phyloP scores from a whole-genome alignment of 2,797 vertebrate species.

The Alcedo quadribrachys region DNA sequence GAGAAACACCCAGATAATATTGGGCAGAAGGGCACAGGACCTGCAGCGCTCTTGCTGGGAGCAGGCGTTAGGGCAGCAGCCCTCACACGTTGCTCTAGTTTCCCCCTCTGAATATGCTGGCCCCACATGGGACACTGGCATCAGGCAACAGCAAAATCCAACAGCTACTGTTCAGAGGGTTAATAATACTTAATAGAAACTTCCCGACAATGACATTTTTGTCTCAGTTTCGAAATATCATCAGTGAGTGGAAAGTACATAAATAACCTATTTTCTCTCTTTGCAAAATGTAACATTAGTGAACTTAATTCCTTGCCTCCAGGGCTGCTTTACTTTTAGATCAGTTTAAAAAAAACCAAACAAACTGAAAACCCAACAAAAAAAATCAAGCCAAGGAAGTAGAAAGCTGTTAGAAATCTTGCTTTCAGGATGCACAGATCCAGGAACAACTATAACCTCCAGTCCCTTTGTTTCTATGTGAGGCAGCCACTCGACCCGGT shows the following conservation, averaged over 20 bases:
- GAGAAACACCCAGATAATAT: neutral
- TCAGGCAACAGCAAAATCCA: neutral
- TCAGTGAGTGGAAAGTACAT: neutral
- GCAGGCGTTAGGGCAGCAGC: neutral
- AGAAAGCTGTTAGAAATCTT: neutral
- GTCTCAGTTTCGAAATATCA: neutral
- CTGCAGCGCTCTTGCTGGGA: rapidly evolving
- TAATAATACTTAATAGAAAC: neutral
- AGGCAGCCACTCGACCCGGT: neutral
- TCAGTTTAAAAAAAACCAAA: neutral
- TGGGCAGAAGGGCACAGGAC: neutral
- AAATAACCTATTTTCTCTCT: slow-evolving; percentile 27
- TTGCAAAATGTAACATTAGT: neutral
- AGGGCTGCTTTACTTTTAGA: neutral
- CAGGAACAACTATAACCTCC: neutral
- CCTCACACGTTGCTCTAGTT: neutral
- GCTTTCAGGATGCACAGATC: neutral
- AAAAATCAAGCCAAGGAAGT: neutral
- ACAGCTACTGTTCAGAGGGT: neutral
- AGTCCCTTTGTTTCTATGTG: neutral
- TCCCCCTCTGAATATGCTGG: neutral
- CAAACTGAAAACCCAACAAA: no score
- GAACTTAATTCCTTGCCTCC: neutral
- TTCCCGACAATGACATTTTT: neutral
- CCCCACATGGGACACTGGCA: rapidly evolving